phyloP scores from a whole-genome alignment of 1,140 invertebrate genomes.

The Rhagoletis pomonella region DNA sequence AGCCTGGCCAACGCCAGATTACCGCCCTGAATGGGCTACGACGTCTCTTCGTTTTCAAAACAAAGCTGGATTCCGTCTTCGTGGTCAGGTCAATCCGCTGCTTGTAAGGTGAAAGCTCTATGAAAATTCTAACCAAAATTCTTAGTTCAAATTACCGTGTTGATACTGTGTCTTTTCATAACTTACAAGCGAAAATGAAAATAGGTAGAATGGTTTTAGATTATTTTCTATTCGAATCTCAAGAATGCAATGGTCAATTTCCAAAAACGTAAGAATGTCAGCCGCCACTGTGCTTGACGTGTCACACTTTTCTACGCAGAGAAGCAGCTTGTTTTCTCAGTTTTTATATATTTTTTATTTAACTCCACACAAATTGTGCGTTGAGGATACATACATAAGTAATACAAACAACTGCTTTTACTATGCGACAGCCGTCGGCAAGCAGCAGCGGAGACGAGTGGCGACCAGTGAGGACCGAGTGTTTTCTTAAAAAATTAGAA shows the following conservation, averaged over 20 bases:
- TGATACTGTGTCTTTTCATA: too few species aligned
- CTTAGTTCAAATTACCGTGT: too few species aligned
- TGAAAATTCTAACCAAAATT: too few species aligned
- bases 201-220: too few species aligned
- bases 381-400: neutral
- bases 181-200: too few species aligned
- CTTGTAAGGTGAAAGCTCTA: too few species aligned
- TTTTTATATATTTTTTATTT: neutral
- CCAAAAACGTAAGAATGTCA: neutral
- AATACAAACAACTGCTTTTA: slow-evolving; percentile 14
- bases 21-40: too few species aligned
- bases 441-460: neutral
- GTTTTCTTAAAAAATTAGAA: slow-evolving; percentile 47
- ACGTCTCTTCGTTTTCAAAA: too few species aligned
- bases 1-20: too few species aligned
- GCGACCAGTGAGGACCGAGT: neutral
- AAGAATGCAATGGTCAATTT: neutral
- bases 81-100: too few species aligned
- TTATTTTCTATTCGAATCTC: too few species aligned
- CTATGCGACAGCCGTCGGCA: neutral
- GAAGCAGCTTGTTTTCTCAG: neutral
- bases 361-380: slow-evolving; percentile 25
- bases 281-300: neutral
- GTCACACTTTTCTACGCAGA: neutral
- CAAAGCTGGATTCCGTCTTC: too few species aligned